Conservation (phyloP, 2,888 invertebrate genomes). For the Amphipoea oculea region DNA sequence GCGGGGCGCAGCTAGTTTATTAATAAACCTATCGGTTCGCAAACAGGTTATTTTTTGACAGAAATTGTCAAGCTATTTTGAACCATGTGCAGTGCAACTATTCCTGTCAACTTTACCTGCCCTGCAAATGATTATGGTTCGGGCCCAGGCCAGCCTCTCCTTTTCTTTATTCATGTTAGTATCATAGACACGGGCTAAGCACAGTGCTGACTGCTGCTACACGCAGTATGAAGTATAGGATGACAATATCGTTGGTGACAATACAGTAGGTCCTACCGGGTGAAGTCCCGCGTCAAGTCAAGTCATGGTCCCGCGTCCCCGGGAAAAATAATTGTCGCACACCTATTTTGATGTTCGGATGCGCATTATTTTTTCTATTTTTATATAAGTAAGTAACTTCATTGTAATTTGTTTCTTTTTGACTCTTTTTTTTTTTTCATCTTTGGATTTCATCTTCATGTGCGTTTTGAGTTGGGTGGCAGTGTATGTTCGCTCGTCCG, state of each 20-base stretch:
- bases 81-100: neutral
- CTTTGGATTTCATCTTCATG: neutral
- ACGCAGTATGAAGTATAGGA: neutral
- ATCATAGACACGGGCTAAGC: neutral
- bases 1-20: neutral
- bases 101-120: neutral
- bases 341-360: neutral
- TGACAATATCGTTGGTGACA: neutral
- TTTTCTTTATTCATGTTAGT: neutral
- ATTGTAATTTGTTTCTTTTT: neutral
- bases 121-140: neutral
- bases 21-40: neutral
- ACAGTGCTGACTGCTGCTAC: neutral
- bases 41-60: neutral
- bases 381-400: neutral
- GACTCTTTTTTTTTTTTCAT: no score
- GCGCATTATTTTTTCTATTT: neutral
- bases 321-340: neutral
- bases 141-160: neutral
- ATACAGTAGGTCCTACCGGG: no score
- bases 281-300: no score
- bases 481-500: conserved; percentile 27
- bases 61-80: neutral
- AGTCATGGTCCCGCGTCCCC: neutral
- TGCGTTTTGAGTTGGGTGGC: neutral